These are phyloP conservation scores for Menura novaehollandiae DNA, from an alignment of 2,113 vertebrate genomes.

Conservation along the genomic window DNA sequence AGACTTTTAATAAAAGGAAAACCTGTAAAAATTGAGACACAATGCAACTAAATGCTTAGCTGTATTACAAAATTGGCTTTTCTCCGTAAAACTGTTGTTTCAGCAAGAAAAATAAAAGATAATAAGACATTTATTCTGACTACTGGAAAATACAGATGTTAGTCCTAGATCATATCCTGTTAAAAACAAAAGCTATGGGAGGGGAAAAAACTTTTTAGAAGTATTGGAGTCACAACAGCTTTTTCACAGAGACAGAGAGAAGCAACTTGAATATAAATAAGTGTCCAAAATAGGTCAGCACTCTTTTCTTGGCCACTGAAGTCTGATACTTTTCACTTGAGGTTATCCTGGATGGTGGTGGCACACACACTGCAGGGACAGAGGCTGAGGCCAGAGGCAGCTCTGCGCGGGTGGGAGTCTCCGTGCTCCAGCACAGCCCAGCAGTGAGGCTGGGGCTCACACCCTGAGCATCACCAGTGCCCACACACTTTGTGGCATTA, in stretches of 20 bases:
- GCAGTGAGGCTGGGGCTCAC: background rate
- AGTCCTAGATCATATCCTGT: background rate
- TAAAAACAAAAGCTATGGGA: slow-evolving; percentile 30
- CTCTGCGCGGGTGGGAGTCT: background rate
- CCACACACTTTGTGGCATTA: accelerated
- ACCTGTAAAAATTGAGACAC: background rate
- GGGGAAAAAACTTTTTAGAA: background rate
- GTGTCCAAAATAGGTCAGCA: slow-evolving; percentile 77
- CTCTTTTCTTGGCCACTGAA: slow-evolving; percentile 58
- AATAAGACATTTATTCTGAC: background rate
- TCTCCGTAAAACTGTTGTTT: background rate
- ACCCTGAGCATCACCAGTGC: accelerated
- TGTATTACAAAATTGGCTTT: background rate
- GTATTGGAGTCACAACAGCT: slow-evolving; percentile 30
- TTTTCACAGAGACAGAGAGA: slow-evolving; percentile 56
- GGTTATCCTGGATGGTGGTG: background rate
- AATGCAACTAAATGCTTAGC: background rate
- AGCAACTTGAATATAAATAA: slow-evolving; percentile 78
- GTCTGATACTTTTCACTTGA: slow-evolving; percentile 45
- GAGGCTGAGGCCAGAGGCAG: background rate
- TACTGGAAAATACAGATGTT: slow-evolving; percentile 32
- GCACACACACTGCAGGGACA: background rate
- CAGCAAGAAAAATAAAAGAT: background rate
- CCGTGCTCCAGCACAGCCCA: background rate
- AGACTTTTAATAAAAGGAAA: background rate